Evolutionary conservation across 2,113 vertebrate species (phyloP), one percentile per base, ranked within the genome.

Genomic region (Heliornis fulica): DNA sequence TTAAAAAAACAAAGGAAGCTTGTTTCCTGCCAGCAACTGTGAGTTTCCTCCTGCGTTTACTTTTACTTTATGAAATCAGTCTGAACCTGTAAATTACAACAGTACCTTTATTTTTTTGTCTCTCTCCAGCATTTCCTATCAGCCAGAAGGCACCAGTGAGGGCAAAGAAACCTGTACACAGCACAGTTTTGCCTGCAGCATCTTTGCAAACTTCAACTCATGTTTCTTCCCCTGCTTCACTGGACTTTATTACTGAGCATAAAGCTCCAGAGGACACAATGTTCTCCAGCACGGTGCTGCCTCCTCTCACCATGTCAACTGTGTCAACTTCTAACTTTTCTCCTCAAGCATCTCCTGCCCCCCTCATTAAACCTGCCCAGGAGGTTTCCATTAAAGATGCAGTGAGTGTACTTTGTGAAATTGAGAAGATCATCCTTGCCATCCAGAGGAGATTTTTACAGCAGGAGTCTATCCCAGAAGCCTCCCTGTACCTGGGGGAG

Each of bases 401-500:
- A 0, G 97, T 98, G 68, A 93, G 72, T 5, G 98, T 99, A 70
- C 84, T 97, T 7, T 99, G 99, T 56, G 98, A 96, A 56, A 76
- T 80, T 0, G 97, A 97, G 64, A 97, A 96, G 92, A 98, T 98
- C 4, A 38, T 97, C 15, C 97, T 99, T 18, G 36, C 93, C 9
- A 53, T 99, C 63, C 90, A 96, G 70, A 98, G 70, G 78, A 91
- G 57, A 15, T 99, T 99, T 89, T 98, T 99, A 83, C 43, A 40
- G 84, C 94, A 87, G 66, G 87, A 96, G 36, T 95, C 97, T 13
- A 98, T 99, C 75, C 81, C 93, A 1, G 98, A 97, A 83, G 78
- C 78, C 0, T 94, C 98, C 4, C 90, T 99, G 22, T 99, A 98
- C 96, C 96, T 99, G 75, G 99, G 99, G 8, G 79, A 76, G 23